phyloP scores from a whole-genome alignment of 2,888 invertebrate genomes.

The Tubiluchus corallicola region DNA sequence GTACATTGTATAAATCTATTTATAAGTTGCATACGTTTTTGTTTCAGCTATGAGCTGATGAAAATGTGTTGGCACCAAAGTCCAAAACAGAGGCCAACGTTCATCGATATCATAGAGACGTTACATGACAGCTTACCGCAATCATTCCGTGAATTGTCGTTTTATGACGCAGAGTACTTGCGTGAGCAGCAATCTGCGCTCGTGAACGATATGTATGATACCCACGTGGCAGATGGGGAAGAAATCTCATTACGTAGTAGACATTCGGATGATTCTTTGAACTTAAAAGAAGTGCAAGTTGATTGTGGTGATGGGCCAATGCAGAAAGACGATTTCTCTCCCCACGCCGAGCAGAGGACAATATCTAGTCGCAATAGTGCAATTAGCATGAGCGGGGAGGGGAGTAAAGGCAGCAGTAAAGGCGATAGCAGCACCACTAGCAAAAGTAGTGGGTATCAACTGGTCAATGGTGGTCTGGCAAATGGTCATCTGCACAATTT shows the following conservation, averaged over 20 bases:
- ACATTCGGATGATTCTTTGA: background rate
- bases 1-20: constrained; percentile 5
- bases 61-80: constrained; percentile 75
- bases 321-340: background rate
- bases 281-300: background rate
- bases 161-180: background rate
- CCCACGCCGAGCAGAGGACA: background rate
- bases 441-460: constrained; percentile 1
- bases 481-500: background rate
- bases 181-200: background rate
- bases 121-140: background rate
- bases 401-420: background rate
- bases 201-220: background rate
- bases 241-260: background rate
- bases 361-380: background rate
- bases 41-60: constrained; percentile 58
- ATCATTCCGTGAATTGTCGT: constrained; percentile 1
- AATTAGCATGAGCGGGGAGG: background rate
- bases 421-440: background rate
- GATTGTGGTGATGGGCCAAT: background rate
- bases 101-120: constrained; percentile 36
- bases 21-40: constrained; percentile 5
- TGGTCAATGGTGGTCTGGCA: background rate
- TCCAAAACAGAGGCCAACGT: constrained; percentile 56
- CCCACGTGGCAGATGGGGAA: background rate